Percentiles rank a stretch among this genome's conserved stretches.
These are phyloP conservation scores for Drosophila sproati DNA, from an alignment of 1,140 invertebrate genomes.

Conservation along the genomic window DNA sequence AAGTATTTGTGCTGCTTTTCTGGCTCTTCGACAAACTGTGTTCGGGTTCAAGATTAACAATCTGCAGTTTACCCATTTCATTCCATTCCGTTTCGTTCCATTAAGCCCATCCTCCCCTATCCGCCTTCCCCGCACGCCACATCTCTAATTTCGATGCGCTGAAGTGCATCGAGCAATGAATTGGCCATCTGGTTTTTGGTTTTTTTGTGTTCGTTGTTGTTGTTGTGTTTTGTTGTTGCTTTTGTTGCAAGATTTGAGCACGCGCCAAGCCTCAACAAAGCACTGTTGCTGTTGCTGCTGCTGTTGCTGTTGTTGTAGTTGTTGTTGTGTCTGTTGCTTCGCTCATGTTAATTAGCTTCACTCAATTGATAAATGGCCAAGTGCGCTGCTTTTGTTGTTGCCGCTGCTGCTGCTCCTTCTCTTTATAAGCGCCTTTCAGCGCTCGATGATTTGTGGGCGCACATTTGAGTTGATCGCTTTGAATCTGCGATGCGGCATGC, in stretches of 20 bases:
- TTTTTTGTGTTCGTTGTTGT: constrained; percentile 7
- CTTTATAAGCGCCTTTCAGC: background rate
- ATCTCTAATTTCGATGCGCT: constrained; percentile 25
- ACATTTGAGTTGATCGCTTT: background rate
- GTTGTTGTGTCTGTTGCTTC: constrained; percentile 13
- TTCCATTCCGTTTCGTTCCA: constrained; percentile 8
- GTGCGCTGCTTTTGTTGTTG: constrained; percentile 17
- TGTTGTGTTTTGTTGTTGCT: constrained; percentile 5
- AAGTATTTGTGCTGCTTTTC: too few relatives aligned
- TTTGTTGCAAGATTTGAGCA: constrained; percentile 29
- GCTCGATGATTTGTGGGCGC: constrained; percentile 10
- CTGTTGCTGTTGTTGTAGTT: background rate
- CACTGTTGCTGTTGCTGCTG: constrained; percentile 3
- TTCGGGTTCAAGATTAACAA: too few relatives aligned
- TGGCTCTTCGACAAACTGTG: too few relatives aligned
- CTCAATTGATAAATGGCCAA: constrained; percentile 49
- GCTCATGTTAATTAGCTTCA: constrained; percentile 51
- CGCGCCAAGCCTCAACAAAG: constrained; percentile 22
- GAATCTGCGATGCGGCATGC: background rate
- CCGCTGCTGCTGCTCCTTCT: background rate
- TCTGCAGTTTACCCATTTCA: background rate
- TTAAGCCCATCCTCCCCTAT: background rate
- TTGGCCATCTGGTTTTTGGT: constrained; percentile 11
- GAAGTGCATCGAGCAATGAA: constrained; percentile 26
- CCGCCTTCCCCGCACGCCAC: background rate